Base-by-base conservation (phyloP, 2,113 vertebrate genomes). In the Orientallactaga bullata region DNA sequence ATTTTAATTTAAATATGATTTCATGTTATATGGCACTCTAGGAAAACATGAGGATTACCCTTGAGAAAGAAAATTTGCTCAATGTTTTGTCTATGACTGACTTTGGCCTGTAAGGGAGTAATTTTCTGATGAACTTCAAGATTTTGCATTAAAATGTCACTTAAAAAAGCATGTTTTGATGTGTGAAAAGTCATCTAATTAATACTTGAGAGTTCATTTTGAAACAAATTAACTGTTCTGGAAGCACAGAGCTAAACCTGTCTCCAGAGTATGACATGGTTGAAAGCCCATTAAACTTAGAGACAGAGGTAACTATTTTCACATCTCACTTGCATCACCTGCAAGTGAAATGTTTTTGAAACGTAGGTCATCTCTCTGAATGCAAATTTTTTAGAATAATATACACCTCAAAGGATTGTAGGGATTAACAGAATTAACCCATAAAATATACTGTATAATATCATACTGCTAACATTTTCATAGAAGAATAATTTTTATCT, bases 121-220 rank as follows among this genome's bases (percentile, higher is more conserved):
- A 92, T 72, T 91, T 73, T 95, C 71, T 51, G 55, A 32, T 85
- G 28, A 92, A 72, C 37, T 77, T 77, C 60, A 42, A 81, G 37
- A 58, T 80, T 85, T 83, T 42, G 78, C 35, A 86, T 89, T 79
- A 91, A 92, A 84, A 71, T 77, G 4, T 24, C 51, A 88, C 35
- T 66, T 91, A 74, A 74, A 63, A 78, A 72, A 61, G 1, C 20
- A 58, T 78, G 16, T 78, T 85, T 92, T 90, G 55, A 68, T 85
- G 15, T 80, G 8, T 71, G 69, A 71, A 66, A 92, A 42, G 2
- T 80, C 47, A 72, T 85, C 26, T 68, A 66, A 88, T 90, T 94
- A 80, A 92, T 81, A 72, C 13, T 30, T 28, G 2, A 82, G 15
- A 20, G 4, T 95, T 90, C 37, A 37, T 78, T 85, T 81, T 61